A percentile compares a stretch with the other conserved stretches of the same genome.
These are phyloP conservation scores for Trinectes maculatus DNA, from an alignment of 2,113 vertebrate genomes.

Conservation along the genomic window DNA sequence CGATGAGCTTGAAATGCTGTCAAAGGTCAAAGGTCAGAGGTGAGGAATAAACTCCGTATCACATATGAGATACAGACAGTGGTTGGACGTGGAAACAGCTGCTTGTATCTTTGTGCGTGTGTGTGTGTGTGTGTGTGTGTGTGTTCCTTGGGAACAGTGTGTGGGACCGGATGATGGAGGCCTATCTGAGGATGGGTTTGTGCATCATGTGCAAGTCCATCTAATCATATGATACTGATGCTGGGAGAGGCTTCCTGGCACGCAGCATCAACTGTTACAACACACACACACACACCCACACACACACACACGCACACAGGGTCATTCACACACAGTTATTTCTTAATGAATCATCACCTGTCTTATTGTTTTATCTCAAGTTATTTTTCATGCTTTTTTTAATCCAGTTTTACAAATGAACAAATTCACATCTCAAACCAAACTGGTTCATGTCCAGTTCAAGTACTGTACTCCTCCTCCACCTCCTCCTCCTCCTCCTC, in stretches of 20 bases:
- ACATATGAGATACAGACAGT: too few species aligned
- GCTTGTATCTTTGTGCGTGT: background rate
- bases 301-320: slow-evolving; percentile 15
- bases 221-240: slow-evolving; percentile 78
- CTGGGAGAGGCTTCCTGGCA: slow-evolving; percentile 73
- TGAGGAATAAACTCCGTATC: slow-evolving; percentile 40
- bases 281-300: slow-evolving; percentile 9
- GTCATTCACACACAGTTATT: slow-evolving; percentile 6
- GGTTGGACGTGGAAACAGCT: too few species aligned
- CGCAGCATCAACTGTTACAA: too few species aligned
- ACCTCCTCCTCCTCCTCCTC: background rate
- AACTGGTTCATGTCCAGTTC: background rate
- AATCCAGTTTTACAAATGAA: background rate
- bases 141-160: slow-evolving; percentile 32
- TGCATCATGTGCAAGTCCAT: slow-evolving; percentile 75
- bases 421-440: background rate
- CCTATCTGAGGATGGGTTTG: slow-evolving; percentile 60
- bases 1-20: background rate
- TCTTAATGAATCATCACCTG: background rate
- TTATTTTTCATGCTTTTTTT: background rate
- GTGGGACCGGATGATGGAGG: slow-evolving; percentile 69
- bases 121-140: slow-evolving; percentile 31
- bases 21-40: slow-evolving; percentile 45
- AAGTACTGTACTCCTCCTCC: background rate
- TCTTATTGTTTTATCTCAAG: background rate